These are phyloP conservation scores for Battus philenor DNA, from an alignment of 1,140 invertebrate species.

Conservation along the genomic window DNA sequence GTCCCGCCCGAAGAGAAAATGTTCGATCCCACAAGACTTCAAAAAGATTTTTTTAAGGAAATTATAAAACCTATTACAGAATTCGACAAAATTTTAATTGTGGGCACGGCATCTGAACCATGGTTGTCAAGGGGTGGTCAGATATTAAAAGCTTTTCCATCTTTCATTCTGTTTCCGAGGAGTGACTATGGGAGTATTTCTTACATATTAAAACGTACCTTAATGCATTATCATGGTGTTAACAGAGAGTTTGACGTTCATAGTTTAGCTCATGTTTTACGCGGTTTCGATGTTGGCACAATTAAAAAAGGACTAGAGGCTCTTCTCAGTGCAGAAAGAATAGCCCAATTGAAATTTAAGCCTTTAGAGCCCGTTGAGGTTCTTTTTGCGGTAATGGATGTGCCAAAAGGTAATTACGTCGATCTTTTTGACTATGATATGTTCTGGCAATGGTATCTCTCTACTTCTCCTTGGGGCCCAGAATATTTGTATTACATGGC, in stretches of 20 bases:
- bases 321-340: slow-evolving; percentile 50
- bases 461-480: slow-evolving; percentile 48
- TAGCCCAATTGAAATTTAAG: slow-evolving; percentile 46
- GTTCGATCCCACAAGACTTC: slow-evolving; percentile 78
- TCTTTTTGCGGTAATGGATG: slow-evolving; percentile 35
- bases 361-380: slow-evolving; percentile 54
- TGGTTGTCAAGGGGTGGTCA: slow-evolving; percentile 70
- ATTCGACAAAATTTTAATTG: slow-evolving; percentile 79
- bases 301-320: slow-evolving; percentile 76
- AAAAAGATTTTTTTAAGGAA: slow-evolving; percentile 81
- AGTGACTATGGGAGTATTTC: slow-evolving; percentile 85
- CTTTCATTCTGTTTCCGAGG: slow-evolving; percentile 81
- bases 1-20: slow-evolving; percentile 76
- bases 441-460: slow-evolving; percentile 51
- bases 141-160: slow-evolving; percentile 76
- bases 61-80: slow-evolving; percentile 79
- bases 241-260: slow-evolving; percentile 81
- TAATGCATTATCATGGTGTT: slow-evolving; percentile 78
- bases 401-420: slow-evolving; percentile 26
- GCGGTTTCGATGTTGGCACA: slow-evolving; percentile 81
- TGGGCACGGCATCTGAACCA: slow-evolving; percentile 80
- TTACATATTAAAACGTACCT: slow-evolving; percentile 78
- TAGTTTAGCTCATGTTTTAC: slow-evolving; percentile 80
- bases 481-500: slow-evolving; percentile 48
- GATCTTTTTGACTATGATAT: slow-evolving; percentile 36